These are phyloP conservation scores for Enteromius afrohamiltoni DNA, from an alignment of 2,797 vertebrate species.

Conservation along the genomic window DNA sequence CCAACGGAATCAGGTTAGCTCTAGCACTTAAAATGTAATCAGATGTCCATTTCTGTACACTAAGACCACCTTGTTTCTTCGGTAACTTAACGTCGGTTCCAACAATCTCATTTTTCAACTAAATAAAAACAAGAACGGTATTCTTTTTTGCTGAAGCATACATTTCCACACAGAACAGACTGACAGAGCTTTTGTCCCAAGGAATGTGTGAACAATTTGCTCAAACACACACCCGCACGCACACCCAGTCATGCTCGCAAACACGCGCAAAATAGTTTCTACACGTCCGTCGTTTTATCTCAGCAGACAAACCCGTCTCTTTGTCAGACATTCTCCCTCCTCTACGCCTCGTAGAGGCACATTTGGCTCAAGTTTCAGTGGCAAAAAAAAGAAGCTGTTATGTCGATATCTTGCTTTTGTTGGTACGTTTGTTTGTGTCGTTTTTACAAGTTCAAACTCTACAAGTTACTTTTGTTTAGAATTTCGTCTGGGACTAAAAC, in stretches of 20 bases:
- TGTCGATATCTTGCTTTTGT: slow-evolving; percentile 64
- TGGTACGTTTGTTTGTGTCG: slow-evolving; percentile 59
- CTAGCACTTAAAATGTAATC: slow-evolving; percentile 44
- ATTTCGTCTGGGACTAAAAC: slow-evolving; percentile 99
- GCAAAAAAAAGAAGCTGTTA: slow-evolving; percentile 83
- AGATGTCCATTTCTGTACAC: slow-evolving; percentile 42
- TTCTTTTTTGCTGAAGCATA: slow-evolving; percentile 81
- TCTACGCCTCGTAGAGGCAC: slow-evolving; percentile 99
- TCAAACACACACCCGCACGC: slow-evolving; percentile 86
- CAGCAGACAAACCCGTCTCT: slow-evolving; percentile 88
- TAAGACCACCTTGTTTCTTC: slow-evolving; percentile 33
- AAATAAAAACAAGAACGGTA: slow-evolving; percentile 60
- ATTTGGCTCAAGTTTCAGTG: slow-evolving; percentile 99
- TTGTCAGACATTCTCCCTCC: slow-evolving; percentile 88
- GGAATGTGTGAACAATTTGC: slow-evolving; percentile 98
- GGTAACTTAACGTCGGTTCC: slow-evolving; percentile 46
- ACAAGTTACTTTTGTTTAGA: slow-evolving; percentile 97
- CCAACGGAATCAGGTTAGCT: slow-evolving; percentile 41
- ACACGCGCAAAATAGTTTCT: slow-evolving; percentile 75
- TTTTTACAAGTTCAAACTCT: slow-evolving; percentile 85
- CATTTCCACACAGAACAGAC: slow-evolving; percentile 91
- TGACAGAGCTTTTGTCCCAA: slow-evolving; percentile 89
- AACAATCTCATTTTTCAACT: slow-evolving; percentile 42
- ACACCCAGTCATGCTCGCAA: slow-evolving; percentile 77
- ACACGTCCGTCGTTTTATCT: slow-evolving; percentile 79